These are phyloP conservation scores for Acrobasis repandana DNA, from an alignment of 2,888 invertebrate species.

Conservation along the genomic window DNA sequence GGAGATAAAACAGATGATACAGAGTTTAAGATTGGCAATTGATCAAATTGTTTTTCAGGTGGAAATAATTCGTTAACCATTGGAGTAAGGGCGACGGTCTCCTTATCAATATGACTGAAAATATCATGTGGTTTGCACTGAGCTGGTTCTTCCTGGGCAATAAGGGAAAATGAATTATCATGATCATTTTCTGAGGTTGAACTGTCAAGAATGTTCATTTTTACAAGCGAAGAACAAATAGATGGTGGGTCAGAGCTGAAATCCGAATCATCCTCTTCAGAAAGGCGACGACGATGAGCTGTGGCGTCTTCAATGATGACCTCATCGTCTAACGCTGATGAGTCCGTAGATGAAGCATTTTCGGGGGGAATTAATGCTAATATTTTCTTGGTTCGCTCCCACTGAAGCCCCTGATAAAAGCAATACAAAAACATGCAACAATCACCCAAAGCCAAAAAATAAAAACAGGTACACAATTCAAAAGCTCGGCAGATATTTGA, in stretches of 20 bases:
- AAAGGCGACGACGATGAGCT: conserved; percentile 3
- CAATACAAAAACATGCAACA: conserved; percentile 2
- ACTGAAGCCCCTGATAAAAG: conserved; percentile 6
- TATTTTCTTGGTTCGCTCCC: conserved; percentile 6
- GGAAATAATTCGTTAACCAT: conserved; percentile 2
- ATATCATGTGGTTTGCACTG: conserved; percentile 6
- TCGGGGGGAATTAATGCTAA: conserved; percentile 4
- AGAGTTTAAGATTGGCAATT: conserved; percentile 4
- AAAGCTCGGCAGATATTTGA: background rate
- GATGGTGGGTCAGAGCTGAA: background rate
- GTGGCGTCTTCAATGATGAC: conserved; percentile 2
- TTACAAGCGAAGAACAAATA: conserved; percentile 1
- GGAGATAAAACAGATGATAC: background rate
- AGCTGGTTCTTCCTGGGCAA: conserved; percentile 4
- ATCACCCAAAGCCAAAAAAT: conserved; percentile 1
- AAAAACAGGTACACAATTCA: background rate
- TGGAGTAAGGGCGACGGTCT: conserved; percentile 1
- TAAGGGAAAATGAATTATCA: conserved; percentile 6
- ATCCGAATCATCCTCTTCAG: conserved; percentile 4
- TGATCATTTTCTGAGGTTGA: conserved; percentile 6
- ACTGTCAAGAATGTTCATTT: conserved; percentile 4
- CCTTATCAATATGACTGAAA: conserved; percentile 4
- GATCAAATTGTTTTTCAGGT: conserved; percentile 6
- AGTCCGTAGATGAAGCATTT: conserved; percentile 2
- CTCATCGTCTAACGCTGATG: conserved; percentile 3